Evolutionary conservation across 2,113 vertebrate genomes (phyloP), one percentile per base, ranked within the genome.

Genomic region (Pyxicephalus adspersus): DNA sequence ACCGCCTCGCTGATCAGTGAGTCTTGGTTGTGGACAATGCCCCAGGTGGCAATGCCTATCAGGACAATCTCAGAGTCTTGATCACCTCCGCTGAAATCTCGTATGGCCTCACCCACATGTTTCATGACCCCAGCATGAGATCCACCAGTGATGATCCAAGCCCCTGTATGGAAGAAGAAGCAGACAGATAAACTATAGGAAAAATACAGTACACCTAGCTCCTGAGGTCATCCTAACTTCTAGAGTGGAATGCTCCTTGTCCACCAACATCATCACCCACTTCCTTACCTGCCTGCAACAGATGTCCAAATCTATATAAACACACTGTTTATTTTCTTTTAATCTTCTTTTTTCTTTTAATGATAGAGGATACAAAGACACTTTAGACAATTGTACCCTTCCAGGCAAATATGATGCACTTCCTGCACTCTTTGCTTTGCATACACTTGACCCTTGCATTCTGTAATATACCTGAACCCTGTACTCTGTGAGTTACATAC

Each of bases 71-170:
- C 86, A 6, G 83, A 74, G 3, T 87, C 83, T 20, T 63, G 57
- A 31, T 88, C 83, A 79, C 82, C 87, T 72, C 83, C 88, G 65
- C 92, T 79, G 9, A 92, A 85, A 81, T 94, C 91, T 76, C 89
- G 87, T 75, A 95, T 91, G 1, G 94, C 92, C 85, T 88, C 85
- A 8, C 94, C 94, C 1, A 95, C 94, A 2, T 94, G 91, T 84
- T 92, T 95, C 94, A 94, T 95, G 83, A 95, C 94, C 17, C 94
- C 94, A 0, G 92, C 0, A 65, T 94, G 86, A 22, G 91, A 92
- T 0, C 94, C 94, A 0, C 94, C 94, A 0, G 93, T 94, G 81
- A 95, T 85, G 83, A 95, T 94, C 94, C 94, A 95, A 0, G 94
- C 94, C 16, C 93, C 94, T 95, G 86, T 18, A 18, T 2, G 18